Evolutionary conservation across 2,113 vertebrate species (phyloP), one percentile per base, ranked within the genome.

Genomic region (Leucopternis melanops): DNA sequence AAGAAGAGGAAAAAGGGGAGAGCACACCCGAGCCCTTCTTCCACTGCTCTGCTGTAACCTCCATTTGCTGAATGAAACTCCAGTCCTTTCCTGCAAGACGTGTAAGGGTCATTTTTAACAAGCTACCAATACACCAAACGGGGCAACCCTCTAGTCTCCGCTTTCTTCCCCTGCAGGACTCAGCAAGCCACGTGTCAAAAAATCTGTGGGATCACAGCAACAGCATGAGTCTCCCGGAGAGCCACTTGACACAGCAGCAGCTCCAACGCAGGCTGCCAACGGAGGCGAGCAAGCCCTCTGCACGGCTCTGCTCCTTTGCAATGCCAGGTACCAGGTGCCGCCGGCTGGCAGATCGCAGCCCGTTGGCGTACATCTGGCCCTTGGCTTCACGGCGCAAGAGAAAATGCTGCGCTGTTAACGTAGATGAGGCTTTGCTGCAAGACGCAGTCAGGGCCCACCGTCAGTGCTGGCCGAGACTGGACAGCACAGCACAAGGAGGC

Each of bases 331-430:
- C 61, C 66, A 34, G 32, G 16, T 40, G 40, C 59, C 1, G 0
- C 14, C 5, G 2, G 69, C 59, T 81, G 59, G 49, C 18, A 90
- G 58, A 52, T 11, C 23, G 8, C 25, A 85, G 54, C 22, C 27
- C 9, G 1, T 4, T 29, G 38, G 19, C 1, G 0, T 34, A 40
- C 3, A 1, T 11, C 63, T 59, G n/a, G 49, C 26, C 26, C 59
- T 50, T 36, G 55, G 50, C 72, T 75, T 55, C 59, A n/a, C 1
- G 1, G 8, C 5, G 44, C 49, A 45, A 73, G 13, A 66, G 59
- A 55, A 61, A 77, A 75, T 10, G 23, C 54, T 57, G 54, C 0
- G 2, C 21, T 82, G 25, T 23, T 79, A 38, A 86, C 0, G 1
- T 2, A 81, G 54, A 40, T 5, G 44, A 69, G 49, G 61, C 61